Conservation (phyloP, 1,140 invertebrate species). For the Marisa cornuarietis region DNA sequence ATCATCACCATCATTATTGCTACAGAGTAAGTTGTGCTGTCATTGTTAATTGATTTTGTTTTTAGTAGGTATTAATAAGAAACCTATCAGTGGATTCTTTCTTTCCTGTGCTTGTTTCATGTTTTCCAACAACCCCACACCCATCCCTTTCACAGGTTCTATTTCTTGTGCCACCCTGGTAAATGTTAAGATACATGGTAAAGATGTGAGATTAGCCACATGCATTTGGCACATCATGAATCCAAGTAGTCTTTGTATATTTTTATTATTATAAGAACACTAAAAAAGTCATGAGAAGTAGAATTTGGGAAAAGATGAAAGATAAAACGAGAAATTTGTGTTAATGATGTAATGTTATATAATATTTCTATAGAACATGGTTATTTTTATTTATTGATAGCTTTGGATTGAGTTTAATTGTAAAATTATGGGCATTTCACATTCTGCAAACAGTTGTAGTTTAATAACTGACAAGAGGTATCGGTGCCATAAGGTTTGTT, state of each 20-base stretch:
- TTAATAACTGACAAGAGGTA: no score
- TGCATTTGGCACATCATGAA: background rate
- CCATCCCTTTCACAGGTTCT: background rate
- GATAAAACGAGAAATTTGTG: no score
- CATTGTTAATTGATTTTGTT: background rate
- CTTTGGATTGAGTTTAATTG: background rate
- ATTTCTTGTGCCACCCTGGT: background rate
- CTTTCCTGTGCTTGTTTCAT: background rate
- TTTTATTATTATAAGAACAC: background rate
- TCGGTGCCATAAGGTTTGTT: no score
- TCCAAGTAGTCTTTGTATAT: background rate
- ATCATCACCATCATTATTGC: background rate
- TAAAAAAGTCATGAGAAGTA: no score
- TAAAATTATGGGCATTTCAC: background rate
- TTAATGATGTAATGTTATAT: no score
- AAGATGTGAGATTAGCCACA: background rate
- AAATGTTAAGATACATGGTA: background rate
- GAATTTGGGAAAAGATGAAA: no score
- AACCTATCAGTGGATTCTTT: background rate
- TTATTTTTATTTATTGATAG: no score
- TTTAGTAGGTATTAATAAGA: background rate
- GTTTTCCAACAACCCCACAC: background rate
- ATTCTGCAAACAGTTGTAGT: no score
- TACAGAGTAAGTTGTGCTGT: background rate
- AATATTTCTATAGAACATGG: no score